These are phyloP conservation scores for Papilio demoleus DNA, from an alignment of 2,888 invertebrate genomes.

Conservation along the genomic window DNA sequence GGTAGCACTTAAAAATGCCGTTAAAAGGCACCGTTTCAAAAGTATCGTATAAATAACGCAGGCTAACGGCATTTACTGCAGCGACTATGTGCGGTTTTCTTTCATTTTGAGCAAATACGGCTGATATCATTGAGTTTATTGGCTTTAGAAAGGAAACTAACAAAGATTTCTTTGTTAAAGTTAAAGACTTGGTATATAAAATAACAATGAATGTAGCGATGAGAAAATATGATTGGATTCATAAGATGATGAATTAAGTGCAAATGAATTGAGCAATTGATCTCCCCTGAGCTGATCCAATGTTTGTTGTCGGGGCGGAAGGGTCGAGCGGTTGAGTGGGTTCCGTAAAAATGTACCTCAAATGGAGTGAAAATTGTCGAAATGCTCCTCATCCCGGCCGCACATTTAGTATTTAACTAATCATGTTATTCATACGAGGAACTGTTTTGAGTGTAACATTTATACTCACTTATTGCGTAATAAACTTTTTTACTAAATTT, in stretches of 20 bases:
- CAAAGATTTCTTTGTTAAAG: background rate
- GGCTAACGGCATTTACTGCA: constrained; percentile 68
- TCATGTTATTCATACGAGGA: constrained; percentile 46
- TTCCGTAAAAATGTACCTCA: constrained; percentile 66
- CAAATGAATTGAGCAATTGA: constrained; percentile 43
- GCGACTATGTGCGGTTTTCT: constrained; percentile 72
- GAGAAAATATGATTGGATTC: background rate
- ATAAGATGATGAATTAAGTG: constrained; percentile 35
- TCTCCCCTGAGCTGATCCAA: constrained; percentile 48
- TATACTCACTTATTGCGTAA: background rate
- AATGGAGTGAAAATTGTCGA: constrained; percentile 74
- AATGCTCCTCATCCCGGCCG: constrained; percentile 58
- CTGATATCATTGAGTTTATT: constrained; percentile 31
- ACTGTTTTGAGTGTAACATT: background rate
- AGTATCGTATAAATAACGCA: constrained; percentile 77
- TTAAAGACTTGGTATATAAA: background rate
- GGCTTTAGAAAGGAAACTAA: constrained; percentile 8
- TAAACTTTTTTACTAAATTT: background rate
- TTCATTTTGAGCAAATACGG: constrained; percentile 53
- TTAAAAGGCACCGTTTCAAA: constrained; percentile 77
- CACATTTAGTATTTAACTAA: constrained; percentile 47
- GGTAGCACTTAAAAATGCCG: constrained; percentile 78
- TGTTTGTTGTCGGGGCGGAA: constrained; percentile 55
- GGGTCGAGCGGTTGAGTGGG: constrained; percentile 54
- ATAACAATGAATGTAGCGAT: background rate